phyloP scores from a whole-genome alignment of 1,140 invertebrate genomes.

The Megathymus violae region DNA sequence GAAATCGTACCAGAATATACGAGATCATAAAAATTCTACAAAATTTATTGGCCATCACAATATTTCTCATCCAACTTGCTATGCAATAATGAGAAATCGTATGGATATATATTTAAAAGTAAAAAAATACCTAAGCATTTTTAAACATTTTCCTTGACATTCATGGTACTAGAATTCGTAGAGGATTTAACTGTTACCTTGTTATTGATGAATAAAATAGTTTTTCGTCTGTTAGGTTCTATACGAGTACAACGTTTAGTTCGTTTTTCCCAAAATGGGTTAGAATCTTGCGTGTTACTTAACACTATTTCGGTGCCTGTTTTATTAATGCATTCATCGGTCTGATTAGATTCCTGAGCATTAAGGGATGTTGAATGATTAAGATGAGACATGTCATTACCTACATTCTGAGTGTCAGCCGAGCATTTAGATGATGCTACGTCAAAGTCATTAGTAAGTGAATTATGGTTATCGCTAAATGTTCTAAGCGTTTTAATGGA shows the following conservation, averaged over 20 bases:
- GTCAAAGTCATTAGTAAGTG: constrained; percentile 58
- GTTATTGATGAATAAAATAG: constrained; percentile 78
- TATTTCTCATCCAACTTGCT: constrained; percentile 67
- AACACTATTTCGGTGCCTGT: constrained; percentile 51
- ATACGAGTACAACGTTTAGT: constrained; percentile 66
- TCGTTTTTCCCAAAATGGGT: constrained; percentile 78
- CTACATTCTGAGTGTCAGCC: constrained; percentile 37
- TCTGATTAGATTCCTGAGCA: constrained; percentile 47
- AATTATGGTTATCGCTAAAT: constrained; percentile 48
- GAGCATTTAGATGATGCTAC: constrained; percentile 54
- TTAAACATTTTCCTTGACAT: constrained; percentile 45
- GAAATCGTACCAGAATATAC: constrained; percentile 52
- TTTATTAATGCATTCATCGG: constrained; percentile 25
- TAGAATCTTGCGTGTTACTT: constrained; percentile 74
- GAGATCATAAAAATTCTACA: constrained; percentile 69
- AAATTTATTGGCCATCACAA: constrained; percentile 51
- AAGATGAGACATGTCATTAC: constrained; percentile 33
- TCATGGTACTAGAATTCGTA: constrained; percentile 45
- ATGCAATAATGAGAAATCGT: constrained; percentile 67
- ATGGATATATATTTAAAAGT: constrained; percentile 45
- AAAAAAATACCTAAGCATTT: constrained; percentile 37
- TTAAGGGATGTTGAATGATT: constrained; percentile 33
- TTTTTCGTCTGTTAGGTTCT: constrained; percentile 78
- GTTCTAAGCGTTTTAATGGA: constrained; percentile 77
- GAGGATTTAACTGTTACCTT: constrained; percentile 66